A percentile compares a stretch with the other conserved stretches of the same genome.
Evolutionary conservation across 1,140 invertebrate genomes (phyloP).

Genomic region (Pteromalus puparum): DNA sequence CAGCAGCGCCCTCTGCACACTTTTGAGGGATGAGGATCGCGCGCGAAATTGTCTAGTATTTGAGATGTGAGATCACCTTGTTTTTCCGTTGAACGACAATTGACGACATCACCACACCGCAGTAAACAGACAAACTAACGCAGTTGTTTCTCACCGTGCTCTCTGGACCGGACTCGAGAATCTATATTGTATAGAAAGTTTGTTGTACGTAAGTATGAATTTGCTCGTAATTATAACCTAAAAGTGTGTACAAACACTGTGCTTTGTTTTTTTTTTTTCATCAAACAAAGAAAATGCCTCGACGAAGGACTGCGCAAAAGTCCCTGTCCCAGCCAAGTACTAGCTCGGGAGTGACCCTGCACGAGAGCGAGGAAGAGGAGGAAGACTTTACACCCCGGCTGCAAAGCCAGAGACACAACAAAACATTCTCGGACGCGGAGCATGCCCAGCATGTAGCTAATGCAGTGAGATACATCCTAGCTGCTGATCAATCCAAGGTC

Average conservation of each 20-base stretch:
- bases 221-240: too few relatives aligned
- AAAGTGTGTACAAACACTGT: too few relatives aligned
- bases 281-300: slow-evolving; percentile 7
- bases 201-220: background rate
- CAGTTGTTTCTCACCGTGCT: too few relatives aligned
- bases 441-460: slow-evolving; percentile 33
- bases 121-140: too few relatives aligned
- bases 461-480: slow-evolving; percentile 59
- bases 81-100: too few relatives aligned
- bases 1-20: too few relatives aligned
- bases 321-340: slow-evolving; percentile 40
- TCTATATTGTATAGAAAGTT: background rate
- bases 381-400: background rate
- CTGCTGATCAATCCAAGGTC: slow-evolving; percentile 53
- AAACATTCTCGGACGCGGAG: slow-evolving; percentile 4
- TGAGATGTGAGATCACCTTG: too few relatives aligned
- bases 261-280: too few relatives aligned
- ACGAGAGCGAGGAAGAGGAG: background rate
- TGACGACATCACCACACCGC: too few relatives aligned
- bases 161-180: too few relatives aligned
- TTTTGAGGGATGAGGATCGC: too few relatives aligned
- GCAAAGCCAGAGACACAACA: background rate
- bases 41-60: too few relatives aligned
- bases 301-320: slow-evolving; percentile 10
- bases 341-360: background rate